phyloP scores from a whole-genome alignment of 2,797 vertebrate genomes.

The Psittacula echo region DNA sequence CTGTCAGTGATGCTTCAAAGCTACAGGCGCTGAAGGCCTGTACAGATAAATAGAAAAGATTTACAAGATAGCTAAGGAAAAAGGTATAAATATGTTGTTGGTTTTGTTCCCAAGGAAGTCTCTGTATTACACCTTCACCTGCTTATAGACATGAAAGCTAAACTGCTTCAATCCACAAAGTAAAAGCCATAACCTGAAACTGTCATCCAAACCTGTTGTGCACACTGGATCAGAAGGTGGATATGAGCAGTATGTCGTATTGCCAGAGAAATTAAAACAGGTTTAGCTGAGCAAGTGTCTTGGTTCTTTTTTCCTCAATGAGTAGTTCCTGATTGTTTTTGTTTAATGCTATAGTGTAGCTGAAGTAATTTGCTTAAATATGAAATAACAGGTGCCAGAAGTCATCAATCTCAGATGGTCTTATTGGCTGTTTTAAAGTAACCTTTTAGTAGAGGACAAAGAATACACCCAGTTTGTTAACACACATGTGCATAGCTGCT shows the following conservation, averaged over 20 bases:
- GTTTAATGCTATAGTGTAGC: not conserved
- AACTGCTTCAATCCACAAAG: not conserved
- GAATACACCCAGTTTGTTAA: not conserved
- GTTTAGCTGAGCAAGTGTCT: not conserved
- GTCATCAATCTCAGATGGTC: not conserved
- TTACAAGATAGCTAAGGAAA: not conserved
- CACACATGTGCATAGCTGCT: fast-evolving
- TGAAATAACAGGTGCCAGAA: not conserved
- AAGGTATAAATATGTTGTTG: not conserved
- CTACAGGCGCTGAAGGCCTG: not conserved
- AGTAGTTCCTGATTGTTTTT: not conserved
- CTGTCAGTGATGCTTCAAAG: not conserved
- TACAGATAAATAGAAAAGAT: not conserved
- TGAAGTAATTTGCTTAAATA: not conserved
- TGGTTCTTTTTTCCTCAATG: not conserved
- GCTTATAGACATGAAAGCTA: not conserved
- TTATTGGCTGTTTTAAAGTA: not conserved
- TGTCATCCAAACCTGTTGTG: too few relatives aligned
- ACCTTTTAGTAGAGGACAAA: not conserved
- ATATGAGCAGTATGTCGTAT: not conserved
- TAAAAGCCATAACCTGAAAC: not conserved
- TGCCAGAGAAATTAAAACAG: not conserved
- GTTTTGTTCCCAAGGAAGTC: not conserved
- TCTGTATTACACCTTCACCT: not conserved
- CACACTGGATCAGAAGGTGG: not conserved